These are phyloP conservation scores for Diaphora mendica DNA, from an alignment of 2,888 invertebrate species.

Conservation along the genomic window DNA sequence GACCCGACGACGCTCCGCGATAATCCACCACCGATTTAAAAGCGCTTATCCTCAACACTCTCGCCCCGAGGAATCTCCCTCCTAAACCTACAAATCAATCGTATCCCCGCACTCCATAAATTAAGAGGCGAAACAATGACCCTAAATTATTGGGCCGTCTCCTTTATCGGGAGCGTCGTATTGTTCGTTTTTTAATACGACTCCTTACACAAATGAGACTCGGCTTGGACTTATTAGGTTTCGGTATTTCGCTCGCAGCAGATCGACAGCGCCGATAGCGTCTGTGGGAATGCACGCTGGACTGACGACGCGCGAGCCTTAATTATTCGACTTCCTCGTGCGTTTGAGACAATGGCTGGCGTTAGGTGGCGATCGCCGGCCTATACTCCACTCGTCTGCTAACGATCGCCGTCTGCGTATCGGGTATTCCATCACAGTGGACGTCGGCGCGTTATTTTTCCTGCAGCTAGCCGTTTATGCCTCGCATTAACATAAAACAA, in stretches of 20 bases:
- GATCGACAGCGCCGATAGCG: constrained; percentile 81
- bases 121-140: constrained; percentile 84
- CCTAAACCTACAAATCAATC: constrained; percentile 84
- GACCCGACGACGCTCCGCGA: constrained; percentile 48
- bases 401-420: constrained; percentile 62
- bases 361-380: constrained; percentile 63
- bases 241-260: constrained; percentile 78
- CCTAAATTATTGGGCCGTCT: constrained; percentile 85
- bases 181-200: constrained; percentile 78
- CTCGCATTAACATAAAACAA: constrained; percentile 85
- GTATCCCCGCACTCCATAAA: constrained; percentile 84
- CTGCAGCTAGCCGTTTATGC: constrained; percentile 66
- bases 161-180: constrained; percentile 76
- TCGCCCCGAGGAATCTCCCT: constrained; percentile 68
- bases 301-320: constrained; percentile 60
- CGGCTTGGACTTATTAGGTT: constrained; percentile 83
- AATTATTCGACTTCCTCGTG: constrained; percentile 77
- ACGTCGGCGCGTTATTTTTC: constrained; percentile 72
- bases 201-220: constrained; percentile 84
- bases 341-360: constrained; percentile 70
- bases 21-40: constrained; percentile 56
- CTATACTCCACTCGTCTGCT: constrained; percentile 47
- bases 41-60: constrained; percentile 73
- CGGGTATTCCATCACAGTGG: constrained; percentile 75
- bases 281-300: constrained; percentile 55